Evolutionary conservation across 2,797 vertebrate genomes (phyloP).

Genomic region (Clamator glandarius): DNA sequence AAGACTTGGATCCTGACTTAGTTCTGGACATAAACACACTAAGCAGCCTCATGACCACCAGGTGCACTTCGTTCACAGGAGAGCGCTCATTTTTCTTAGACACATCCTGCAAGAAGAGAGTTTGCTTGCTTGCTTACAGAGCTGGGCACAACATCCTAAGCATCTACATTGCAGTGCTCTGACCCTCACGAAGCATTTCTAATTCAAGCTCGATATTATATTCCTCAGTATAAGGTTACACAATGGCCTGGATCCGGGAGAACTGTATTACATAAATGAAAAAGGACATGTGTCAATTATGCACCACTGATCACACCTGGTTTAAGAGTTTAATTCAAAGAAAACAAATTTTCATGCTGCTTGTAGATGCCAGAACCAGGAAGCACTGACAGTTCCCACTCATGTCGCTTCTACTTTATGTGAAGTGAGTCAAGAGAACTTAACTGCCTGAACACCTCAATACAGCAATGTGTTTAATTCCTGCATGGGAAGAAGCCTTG

Average conservation of each 20-base stretch:
- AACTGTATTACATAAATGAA: neutral
- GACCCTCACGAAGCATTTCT: neutral
- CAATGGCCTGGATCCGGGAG: neutral
- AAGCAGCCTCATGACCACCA: constrained; percentile 97
- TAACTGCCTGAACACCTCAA: neutral
- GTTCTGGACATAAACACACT: constrained; percentile 99
- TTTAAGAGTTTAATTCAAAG: neutral
- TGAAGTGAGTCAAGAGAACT: neutral
- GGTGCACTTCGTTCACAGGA: constrained; percentile 93
- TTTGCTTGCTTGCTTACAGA: neutral
- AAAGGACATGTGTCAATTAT: neutral
- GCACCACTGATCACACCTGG: neutral
- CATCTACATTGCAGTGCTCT: neutral
- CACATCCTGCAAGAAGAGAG: constrained; percentile 84
- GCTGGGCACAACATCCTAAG: neutral
- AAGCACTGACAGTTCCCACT: neutral
- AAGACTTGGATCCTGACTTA: constrained; percentile 96
- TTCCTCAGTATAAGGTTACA: neutral
- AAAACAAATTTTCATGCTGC: neutral
- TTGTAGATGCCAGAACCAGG: neutral
- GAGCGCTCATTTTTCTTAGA: constrained; percentile 96
- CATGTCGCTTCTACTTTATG: neutral
- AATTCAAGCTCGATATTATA: neutral
- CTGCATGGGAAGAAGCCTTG: neutral
- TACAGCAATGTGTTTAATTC: neutral